Evolutionary conservation across 2,113 vertebrate genomes (phyloP), one percentile per base, ranked within the genome.

Genomic region (Gallinago undulata): DNA sequence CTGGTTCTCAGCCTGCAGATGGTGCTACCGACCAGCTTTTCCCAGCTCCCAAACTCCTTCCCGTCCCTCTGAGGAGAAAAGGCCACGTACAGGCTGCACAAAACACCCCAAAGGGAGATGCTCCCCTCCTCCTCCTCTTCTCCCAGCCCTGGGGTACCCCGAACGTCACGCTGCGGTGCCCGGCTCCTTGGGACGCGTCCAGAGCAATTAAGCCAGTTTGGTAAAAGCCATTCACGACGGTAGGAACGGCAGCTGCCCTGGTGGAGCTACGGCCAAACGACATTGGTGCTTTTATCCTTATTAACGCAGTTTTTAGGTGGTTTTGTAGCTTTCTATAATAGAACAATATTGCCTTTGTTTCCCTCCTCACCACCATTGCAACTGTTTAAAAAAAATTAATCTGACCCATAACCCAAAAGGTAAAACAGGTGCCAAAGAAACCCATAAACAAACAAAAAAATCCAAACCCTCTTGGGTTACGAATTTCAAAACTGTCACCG

Each of bases 1-100:
- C 88, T 33, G 94, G 60, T 78, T 6, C 18, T 77, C 98, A 97
- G 98, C 99, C 99, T 99, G 99, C 98, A 99, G 99, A 99, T 99
- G 99, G 99, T 98, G 99, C 99, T 99, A 96, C 97, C 97, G 98
- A 96, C 99, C 98, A 98, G 98, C 96, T 98, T 98, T 98, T 98
- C 97, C 98, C 73, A 47, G 24, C n/a, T 92, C 48, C 50, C 74
- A 18, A 88, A 59, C 3, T 7, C 37, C 18, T 69, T 64, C 69
- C 67, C 48, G 77, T 56, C 68, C 27, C 68, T 39, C 81, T 45
- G 1, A 28, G 72, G 53, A 39, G 43, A 37, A n/a, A 19, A 86
- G 84, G 45, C 74, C 48, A 13, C 3, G 39, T 3, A 13, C 66
- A 4, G 89, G 7, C 51, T 22, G 73, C 53, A 7, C 78, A 3